phyloP scores from a whole-genome alignment of 2,113 vertebrate species.

The Ctenomys sociabilis region DNA sequence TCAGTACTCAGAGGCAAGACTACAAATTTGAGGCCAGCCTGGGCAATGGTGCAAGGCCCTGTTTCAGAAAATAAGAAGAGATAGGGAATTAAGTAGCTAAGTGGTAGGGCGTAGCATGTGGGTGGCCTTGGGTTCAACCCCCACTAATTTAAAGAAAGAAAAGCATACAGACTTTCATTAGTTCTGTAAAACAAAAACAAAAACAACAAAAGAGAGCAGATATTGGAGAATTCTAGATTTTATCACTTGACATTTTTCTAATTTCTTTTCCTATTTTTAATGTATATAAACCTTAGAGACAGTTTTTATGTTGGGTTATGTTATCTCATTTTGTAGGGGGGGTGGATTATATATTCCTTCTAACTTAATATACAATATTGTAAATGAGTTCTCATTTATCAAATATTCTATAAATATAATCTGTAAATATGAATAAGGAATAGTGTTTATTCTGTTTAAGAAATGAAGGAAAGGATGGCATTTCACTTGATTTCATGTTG shows the following conservation, averaged over 20 bases:
- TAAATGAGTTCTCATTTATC: constrained; percentile 62
- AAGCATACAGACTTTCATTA: background rate
- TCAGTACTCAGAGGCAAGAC: background rate
- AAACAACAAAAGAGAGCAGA: constrained; percentile 86
- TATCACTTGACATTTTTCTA: constrained; percentile 68
- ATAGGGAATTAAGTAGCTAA: background rate
- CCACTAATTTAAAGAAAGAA: background rate
- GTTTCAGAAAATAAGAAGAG: background rate
- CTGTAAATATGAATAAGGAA: constrained; percentile 72
- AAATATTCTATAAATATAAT: constrained; percentile 69
- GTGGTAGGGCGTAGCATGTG: background rate
- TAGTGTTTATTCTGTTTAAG: constrained; percentile 58
- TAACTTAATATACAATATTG: constrained; percentile 76
- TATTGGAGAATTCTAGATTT: constrained; percentile 94
- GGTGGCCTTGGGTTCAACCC: background rate
- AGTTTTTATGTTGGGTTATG: constrained; percentile 65
- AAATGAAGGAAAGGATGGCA: constrained; percentile 7
- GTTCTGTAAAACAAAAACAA: background rate
- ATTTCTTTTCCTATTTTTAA: constrained; percentile 62
- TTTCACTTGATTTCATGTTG: constrained; percentile 39
- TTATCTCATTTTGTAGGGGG: constrained; percentile 64
- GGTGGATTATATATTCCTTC: constrained; percentile 55
- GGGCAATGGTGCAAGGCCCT: background rate
- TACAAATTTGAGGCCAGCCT: background rate
- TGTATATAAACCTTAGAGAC: constrained; percentile 73